A percentile compares a stretch with the other conserved stretches of the same genome.
These are phyloP conservation scores for Rhopilema esculentum DNA, from an alignment of 30 jellyfish, hydroid and myxozoan species.

Conservation along the genomic window DNA sequence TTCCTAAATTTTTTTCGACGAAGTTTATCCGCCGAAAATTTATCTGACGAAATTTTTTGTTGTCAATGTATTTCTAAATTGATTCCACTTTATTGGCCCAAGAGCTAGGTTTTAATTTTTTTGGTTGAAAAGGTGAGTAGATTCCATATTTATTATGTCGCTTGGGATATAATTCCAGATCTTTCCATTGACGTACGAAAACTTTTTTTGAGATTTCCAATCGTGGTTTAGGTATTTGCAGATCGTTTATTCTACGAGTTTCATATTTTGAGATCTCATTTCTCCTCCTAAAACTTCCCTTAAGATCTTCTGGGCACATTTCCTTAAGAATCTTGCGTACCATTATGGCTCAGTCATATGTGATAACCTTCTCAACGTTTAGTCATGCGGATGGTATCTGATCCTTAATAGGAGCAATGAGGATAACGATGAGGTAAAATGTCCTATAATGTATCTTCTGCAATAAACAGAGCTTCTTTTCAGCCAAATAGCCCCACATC, in stretches of 20 bases:
- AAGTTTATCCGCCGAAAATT: too few relatives aligned
- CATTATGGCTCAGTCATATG: conserved; percentile 29
- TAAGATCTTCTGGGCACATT: conserved; percentile 28
- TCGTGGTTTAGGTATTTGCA: too few relatives aligned
- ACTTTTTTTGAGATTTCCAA: too few relatives aligned
- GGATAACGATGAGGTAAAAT: conserved; percentile 3
- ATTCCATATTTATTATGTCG: conserved; percentile 2
- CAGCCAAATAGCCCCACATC: too few relatives aligned
- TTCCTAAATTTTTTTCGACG: too few relatives aligned
- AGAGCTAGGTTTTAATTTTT: conserved; percentile 7
- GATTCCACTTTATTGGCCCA: conserved; percentile 5
- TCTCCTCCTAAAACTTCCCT: not conserved
- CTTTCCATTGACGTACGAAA: too few relatives aligned
- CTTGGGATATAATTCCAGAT: conserved; percentile 24
- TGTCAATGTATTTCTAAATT: not conserved
- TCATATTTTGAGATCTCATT: too few relatives aligned
- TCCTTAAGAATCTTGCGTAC: conserved; percentile 14
- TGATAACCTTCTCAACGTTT: conserved; percentile 16
- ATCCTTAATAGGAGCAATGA: not conserved
- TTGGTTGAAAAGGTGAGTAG: not conserved
- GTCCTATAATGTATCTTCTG: conserved; percentile 22
- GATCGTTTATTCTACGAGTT: too few relatives aligned
- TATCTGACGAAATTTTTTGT: too few relatives aligned
- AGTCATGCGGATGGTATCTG: conserved; percentile 14
- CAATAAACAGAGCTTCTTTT: too few relatives aligned